Conservation (phyloP, 2,797 vertebrate species). For the Fundulus diaphanus region DNA sequence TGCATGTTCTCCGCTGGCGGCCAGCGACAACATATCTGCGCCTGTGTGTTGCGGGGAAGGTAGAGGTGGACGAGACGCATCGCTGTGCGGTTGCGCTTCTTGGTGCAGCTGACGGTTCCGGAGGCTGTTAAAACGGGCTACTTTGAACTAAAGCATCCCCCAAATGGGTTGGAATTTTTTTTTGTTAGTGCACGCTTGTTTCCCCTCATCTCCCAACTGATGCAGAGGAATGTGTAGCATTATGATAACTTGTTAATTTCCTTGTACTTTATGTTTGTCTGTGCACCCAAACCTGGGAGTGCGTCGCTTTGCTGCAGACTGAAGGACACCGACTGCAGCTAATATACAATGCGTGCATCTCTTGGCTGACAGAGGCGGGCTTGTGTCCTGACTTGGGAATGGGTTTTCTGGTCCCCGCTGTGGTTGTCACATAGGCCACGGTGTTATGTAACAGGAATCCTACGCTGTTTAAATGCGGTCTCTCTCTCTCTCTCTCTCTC, state of each 20-base stretch:
- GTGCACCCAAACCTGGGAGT: constrained; percentile 24
- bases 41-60: not conserved
- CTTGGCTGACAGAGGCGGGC: constrained; percentile 47
- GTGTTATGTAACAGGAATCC: constrained; percentile 83
- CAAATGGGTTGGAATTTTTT: not conserved
- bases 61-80: constrained; percentile 37
- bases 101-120: constrained; percentile 31
- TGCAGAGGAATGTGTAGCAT: constrained; percentile 79
- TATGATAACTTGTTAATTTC: constrained; percentile 58
- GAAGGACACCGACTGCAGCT: constrained; percentile 33
- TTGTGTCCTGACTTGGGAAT: constrained; percentile 38
- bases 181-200: not conserved
- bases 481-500: constrained; percentile 34
- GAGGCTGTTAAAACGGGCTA: constrained; percentile 32
- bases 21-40: constrained; percentile 49
- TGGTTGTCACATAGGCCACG: constrained; percentile 77
- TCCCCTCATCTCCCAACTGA: constrained; percentile 43
- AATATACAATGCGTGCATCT: constrained; percentile 16
- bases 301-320: constrained; percentile 30
- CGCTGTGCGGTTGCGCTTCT: constrained; percentile 24
- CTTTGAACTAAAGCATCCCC: constrained; percentile 33
- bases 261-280: constrained; percentile 32
- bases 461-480: constrained; percentile 79
- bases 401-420: constrained; percentile 60
- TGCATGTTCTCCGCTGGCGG: constrained; percentile 53